Conservation (phyloP, 2,797 vertebrate genomes). For the Silurus lanzhouensis region DNA sequence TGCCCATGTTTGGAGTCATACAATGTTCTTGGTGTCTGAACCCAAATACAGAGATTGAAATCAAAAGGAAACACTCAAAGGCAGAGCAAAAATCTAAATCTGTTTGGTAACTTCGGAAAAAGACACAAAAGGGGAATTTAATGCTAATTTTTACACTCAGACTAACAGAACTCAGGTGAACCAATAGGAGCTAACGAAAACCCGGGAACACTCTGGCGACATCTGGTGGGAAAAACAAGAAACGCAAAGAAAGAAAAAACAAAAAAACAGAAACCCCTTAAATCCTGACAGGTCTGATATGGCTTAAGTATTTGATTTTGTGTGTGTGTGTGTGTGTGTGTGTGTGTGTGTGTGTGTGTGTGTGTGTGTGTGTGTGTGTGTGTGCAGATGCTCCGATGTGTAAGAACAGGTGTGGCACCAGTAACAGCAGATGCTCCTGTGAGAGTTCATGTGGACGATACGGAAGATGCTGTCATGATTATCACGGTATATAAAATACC, state of each 20-base stretch:
- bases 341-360: slow-evolving; percentile 14
- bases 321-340: slow-evolving; percentile 9
- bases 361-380: slow-evolving; percentile 26
- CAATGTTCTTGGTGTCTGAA: background rate
- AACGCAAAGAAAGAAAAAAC: too few species aligned
- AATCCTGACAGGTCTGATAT: background rate
- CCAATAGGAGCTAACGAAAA: too few species aligned
- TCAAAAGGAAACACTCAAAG: too few species aligned
- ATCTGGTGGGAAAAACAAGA: too few species aligned
- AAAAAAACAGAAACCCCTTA: too few species aligned
- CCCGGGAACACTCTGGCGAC: too few species aligned
- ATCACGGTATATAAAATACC: background rate
- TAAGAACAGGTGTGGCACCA: background rate
- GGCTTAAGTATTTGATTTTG: background rate
- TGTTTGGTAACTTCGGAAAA: too few species aligned
- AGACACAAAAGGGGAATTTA: too few species aligned
- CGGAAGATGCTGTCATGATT: slow-evolving; percentile 18
- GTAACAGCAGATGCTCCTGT: slow-evolving; percentile 1
- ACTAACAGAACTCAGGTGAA: too few species aligned
- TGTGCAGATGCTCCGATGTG: background rate
- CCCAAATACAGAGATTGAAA: too few species aligned
- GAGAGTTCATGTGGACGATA: background rate
- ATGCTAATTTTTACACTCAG: too few species aligned
- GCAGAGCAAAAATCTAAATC: too few species aligned
- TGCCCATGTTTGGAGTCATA: background rate